phyloP scores from a whole-genome alignment of 2,113 vertebrate species.

The Melanostigma gelatinosum region DNA sequence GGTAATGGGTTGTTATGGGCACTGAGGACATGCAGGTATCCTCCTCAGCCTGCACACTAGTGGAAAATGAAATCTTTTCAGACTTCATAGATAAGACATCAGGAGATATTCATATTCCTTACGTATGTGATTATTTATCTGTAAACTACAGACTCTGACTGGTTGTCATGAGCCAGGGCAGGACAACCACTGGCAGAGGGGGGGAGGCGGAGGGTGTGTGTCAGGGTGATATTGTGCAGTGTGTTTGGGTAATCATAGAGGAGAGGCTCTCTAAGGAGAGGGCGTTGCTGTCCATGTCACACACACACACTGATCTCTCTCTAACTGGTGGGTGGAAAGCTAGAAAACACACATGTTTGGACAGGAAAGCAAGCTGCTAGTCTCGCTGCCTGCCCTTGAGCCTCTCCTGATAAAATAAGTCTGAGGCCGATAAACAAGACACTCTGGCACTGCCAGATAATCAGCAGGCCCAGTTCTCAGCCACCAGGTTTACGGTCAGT shows the following conservation, averaged over 20 bases:
- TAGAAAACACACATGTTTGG: slow-evolving; percentile 58
- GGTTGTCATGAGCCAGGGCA: background rate
- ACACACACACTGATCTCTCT: slow-evolving; percentile 38
- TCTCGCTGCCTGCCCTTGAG: slow-evolving; percentile 51
- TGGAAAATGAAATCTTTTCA: slow-evolving; percentile 5
- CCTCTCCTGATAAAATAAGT: slow-evolving; percentile 61
- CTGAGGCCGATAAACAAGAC: slow-evolving; percentile 49
- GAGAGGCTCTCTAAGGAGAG: slow-evolving; percentile 54
- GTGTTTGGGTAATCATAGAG: background rate
- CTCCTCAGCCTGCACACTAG: background rate
- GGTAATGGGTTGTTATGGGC: background rate
- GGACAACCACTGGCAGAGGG: too few relatives aligned
- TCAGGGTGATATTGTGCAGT: too few relatives aligned
- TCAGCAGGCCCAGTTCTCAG: slow-evolving; percentile 45
- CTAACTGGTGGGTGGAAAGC: slow-evolving; percentile 26
- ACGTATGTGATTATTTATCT: background rate
- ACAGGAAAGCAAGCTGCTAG: slow-evolving; percentile 50
- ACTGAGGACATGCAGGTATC: background rate
- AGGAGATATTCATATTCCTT: background rate
- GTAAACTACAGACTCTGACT: background rate
- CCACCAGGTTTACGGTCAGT: slow-evolving; percentile 20
- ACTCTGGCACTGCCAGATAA: slow-evolving; percentile 45
- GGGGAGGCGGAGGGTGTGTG: too few relatives aligned
- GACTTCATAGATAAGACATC: slow-evolving; percentile 11
- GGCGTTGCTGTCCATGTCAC: slow-evolving; percentile 57